Percentiles rank a stretch among this genome's conserved stretches.
Conservation (phyloP, 2,113 vertebrate species). For the Megaceryle torquata region DNA sequence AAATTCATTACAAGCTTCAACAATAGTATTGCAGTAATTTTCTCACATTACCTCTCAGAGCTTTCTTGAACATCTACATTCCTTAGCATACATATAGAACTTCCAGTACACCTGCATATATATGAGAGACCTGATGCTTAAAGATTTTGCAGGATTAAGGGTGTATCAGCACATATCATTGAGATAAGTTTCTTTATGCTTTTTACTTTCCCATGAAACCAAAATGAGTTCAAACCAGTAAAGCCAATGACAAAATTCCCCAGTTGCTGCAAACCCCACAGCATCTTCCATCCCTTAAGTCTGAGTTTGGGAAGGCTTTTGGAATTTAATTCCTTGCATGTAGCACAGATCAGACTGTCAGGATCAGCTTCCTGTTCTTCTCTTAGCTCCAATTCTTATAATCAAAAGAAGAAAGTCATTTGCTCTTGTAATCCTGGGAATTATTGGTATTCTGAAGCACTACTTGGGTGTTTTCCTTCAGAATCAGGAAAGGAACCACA, state of each 20-base stretch:
- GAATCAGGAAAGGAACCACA: background rate
- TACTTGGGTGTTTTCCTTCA: background rate
- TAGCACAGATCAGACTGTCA: background rate
- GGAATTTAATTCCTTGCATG: background rate
- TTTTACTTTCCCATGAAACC: background rate
- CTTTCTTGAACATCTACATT: background rate
- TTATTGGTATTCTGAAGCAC: background rate
- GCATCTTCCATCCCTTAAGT: background rate
- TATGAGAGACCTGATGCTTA: background rate
- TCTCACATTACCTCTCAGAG: background rate
- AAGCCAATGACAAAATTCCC: background rate
- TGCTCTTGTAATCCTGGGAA: background rate
- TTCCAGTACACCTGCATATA: background rate
- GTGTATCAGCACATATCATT: background rate
- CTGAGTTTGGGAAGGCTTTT: background rate
- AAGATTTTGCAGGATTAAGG: background rate
- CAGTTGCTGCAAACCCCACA: background rate
- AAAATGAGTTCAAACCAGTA: background rate
- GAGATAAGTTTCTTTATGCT: background rate
- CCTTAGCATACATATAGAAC: background rate
- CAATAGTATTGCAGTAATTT: background rate
- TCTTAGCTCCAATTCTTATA: background rate
- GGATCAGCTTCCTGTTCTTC: background rate
- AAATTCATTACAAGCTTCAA: background rate
- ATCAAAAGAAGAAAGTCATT: background rate